Conservation (phyloP, 2,888 invertebrate species). For the Halictus ligatus region DNA sequence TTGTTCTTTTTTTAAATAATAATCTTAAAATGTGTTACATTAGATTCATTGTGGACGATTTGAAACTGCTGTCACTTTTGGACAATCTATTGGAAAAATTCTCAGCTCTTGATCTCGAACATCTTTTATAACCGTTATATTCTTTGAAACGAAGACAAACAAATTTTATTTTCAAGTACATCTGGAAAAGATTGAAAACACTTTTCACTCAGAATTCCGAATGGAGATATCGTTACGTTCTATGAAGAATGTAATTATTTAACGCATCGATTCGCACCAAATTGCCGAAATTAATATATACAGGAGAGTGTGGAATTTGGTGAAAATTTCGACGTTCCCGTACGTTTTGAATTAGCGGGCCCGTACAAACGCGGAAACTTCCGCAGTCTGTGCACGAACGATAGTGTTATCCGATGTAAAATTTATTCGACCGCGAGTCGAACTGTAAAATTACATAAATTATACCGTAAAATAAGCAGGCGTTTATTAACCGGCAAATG, state of each 20-base stretch:
- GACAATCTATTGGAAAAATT: neutral
- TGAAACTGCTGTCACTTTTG: too few relatives aligned
- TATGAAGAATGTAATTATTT: neutral
- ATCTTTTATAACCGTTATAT: too few relatives aligned
- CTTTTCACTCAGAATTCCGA: too few relatives aligned
- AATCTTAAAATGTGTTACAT: neutral
- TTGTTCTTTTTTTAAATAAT: too few relatives aligned
- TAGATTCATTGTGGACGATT: neutral
- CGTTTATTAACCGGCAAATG: neutral
- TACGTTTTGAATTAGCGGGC: neutral
- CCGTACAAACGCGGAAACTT: neutral
- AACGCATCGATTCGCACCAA: neutral
- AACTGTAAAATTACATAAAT: neutral
- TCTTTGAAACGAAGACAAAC: neutral
- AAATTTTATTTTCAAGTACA: neutral
- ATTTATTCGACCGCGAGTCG: neutral
- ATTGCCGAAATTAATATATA: neutral
- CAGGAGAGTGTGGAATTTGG: neutral
- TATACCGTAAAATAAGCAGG: neutral
- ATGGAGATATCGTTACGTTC: neutral
- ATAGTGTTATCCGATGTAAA: neutral
- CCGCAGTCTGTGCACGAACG: neutral
- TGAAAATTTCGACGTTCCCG: neutral
- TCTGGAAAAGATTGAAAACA: too few relatives aligned
- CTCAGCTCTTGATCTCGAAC: neutral